Evolutionary conservation across 2,113 vertebrate genomes (phyloP), one percentile per base, ranked within the genome.

Genomic region (Copsychus sechellarum): DNA sequence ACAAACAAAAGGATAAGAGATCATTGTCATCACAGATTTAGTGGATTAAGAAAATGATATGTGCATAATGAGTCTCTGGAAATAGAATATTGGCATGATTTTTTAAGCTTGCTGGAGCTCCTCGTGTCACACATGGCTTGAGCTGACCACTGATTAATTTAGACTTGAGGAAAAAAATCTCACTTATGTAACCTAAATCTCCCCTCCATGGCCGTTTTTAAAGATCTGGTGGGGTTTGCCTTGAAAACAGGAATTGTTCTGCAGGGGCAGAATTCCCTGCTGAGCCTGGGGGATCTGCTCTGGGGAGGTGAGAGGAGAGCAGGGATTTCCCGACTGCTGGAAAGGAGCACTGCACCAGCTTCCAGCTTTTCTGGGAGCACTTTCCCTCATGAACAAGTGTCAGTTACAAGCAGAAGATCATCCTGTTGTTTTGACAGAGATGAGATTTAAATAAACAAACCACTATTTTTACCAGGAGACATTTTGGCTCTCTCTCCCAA

Each of bases 1-100:
- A 53, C 51, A 76, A 94, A 91, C 58, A 81, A 89, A 88, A 84
- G 86, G 60, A 88, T 70, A 56, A 88, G 80, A 90, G 48, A 81
- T 57, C 77, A 76, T n/a, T 83, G 80, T 78, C 82, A 77, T 58
- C 61, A 91, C 70, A 84, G 74, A 81, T 93, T 33, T 64, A 81
- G 83, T 31, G 83, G 86, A 93, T 94, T 91, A 86, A 77, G 65
- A 81, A 88, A 86, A 53, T 51, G 18, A 33, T 73, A 77, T 12
- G 23, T 72, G 48, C 47, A 31, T 86, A 88, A 90, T 53, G 65
- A 91, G 25, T 45, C 61, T 76, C 73, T 80, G 92, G 80, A 81
- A 92, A 67, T 48, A 81, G 89, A 84, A 76, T 84, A 88, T 81
- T 54, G 72, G 56, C 58, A 93, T 15, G 21, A 33, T n/a, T 72